A percentile compares a stretch with the other conserved stretches of the same genome.
Conservation (phyloP, 2,797 vertebrate genomes). For the Mareca penelope region DNA sequence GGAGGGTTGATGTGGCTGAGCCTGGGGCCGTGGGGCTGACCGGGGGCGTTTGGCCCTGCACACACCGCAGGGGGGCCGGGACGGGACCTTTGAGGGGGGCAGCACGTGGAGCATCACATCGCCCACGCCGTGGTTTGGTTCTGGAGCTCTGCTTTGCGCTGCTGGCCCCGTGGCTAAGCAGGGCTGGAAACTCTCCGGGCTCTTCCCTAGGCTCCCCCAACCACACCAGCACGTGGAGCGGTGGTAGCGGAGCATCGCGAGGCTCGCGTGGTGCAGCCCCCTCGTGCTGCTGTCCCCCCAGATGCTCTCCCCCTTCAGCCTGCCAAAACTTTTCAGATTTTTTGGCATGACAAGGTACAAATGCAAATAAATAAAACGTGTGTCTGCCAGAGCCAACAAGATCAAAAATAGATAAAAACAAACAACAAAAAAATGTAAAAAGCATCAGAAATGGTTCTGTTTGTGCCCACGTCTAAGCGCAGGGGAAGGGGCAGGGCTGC, state of each 20-base stretch:
- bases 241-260: neutral
- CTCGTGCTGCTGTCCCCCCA: rapidly evolving
- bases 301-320: neutral
- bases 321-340: rapidly evolving
- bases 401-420: no score
- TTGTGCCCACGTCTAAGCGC: rapidly evolving
- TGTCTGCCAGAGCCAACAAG: neutral
- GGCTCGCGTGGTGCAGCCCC: neutral
- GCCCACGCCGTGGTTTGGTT: rapidly evolving
- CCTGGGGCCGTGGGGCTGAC: no score
- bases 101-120: rapidly evolving
- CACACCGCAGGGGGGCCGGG: no score
- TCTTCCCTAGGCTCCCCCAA: neutral
- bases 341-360: neutral
- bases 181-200: neutral
- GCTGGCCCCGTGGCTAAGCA: neutral
- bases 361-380: neutral
- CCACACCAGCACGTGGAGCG: neutral
- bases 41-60: no score
- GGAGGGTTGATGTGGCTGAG: no score
- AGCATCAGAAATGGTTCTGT: neutral
- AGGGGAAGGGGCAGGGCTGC: rapidly evolving
- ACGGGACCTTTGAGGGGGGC: neutral
- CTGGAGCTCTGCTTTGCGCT: neutral
- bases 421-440: no score